These are phyloP conservation scores for Lutjanus campechanus DNA, from an alignment of 2,797 vertebrate species.

Conservation along the genomic window DNA sequence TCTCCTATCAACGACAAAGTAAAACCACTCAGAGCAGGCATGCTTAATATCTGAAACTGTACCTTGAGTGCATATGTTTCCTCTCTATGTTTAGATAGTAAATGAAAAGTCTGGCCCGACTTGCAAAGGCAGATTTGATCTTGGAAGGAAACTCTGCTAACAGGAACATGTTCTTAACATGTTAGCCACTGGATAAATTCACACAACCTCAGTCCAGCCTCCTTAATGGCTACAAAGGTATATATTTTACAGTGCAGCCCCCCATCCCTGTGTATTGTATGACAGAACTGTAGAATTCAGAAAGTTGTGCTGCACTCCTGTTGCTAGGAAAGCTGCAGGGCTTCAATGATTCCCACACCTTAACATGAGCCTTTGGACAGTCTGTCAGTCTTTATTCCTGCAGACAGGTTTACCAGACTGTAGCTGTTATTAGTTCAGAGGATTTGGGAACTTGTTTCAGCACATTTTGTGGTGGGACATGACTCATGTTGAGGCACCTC, in stretches of 20 bases:
- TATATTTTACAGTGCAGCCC: not conserved
- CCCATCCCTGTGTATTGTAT: not conserved
- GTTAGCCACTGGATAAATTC: not conserved
- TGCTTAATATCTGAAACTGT: constrained; percentile 51
- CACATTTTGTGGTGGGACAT: constrained; percentile 30
- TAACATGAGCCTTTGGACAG: not conserved
- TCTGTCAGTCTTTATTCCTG: constrained; percentile 1
- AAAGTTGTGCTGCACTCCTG: not conserved
- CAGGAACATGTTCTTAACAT: constrained; percentile 20
- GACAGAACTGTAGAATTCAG: not conserved
- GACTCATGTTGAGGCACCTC: constrained; percentile 35
- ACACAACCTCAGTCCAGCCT: not conserved
- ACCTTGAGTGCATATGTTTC: constrained; percentile 61
- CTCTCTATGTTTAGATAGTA: constrained; percentile 54
- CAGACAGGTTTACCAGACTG: constrained; percentile 7
- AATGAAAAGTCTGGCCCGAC: constrained; percentile 46
- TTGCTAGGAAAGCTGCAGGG: not conserved
- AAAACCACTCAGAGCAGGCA: constrained; percentile 63
- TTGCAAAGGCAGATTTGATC: constrained; percentile 28
- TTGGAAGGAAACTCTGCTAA: constrained; percentile 8
- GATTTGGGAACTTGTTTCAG: constrained; percentile 33
- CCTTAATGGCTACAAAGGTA: not conserved
- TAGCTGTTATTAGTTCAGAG: constrained; percentile 25
- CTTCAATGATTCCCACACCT: not conserved
- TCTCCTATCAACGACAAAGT: constrained; percentile 68